Evolutionary conservation across 1,140 invertebrate species (phyloP), one percentile per base, ranked within the genome.

Genomic region (Chironomus tepperi): DNA sequence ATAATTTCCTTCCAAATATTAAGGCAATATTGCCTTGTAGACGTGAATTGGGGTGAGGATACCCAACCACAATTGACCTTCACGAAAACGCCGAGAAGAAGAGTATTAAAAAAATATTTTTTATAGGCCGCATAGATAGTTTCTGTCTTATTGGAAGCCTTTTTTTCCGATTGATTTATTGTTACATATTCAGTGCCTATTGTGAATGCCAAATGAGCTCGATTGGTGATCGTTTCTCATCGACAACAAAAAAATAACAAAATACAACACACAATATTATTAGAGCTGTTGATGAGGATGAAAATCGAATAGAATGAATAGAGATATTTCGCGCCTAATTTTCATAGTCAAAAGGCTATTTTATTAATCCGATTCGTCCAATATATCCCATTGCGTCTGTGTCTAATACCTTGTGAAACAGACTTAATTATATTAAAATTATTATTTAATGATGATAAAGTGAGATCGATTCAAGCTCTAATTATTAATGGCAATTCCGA

Each of bases 371-470:
- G 65, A 19, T n/a, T 70, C 65, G 16, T 16, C 47, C 47, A 57
- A 57, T 57, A 57, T 57, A 57, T 57, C 47, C 47, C 47, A 57
- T 57, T n/a, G 47, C 12, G 47, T 34, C 24, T 34, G 24, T 34
- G 24, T 34, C 24, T n/a, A 57, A 57, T n/a, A 15, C 47, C 24
- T 34, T 34, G 47, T 57, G 47, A 57, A 57, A 57, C 16, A 70
- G 65, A 70, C 65, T 70, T 70, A 70, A 70, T 70, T 70, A 70
- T 70, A 70, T 70, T 70, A 70, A 70, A 70, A 70, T 70, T 70
- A 70, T 70, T 70, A 70, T 70, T 70, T 70, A 70, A 70, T 70
- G 65, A 70, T 70, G 65, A 70, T 70, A 70, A 70, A 70, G 65
- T 70, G 65, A 70, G 19, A 57, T 57, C 47, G 47, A 57, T 57